These are phyloP conservation scores for Pseudochirops corinnae DNA, from an alignment of 2,797 vertebrate species.

Conservation along the genomic window DNA sequence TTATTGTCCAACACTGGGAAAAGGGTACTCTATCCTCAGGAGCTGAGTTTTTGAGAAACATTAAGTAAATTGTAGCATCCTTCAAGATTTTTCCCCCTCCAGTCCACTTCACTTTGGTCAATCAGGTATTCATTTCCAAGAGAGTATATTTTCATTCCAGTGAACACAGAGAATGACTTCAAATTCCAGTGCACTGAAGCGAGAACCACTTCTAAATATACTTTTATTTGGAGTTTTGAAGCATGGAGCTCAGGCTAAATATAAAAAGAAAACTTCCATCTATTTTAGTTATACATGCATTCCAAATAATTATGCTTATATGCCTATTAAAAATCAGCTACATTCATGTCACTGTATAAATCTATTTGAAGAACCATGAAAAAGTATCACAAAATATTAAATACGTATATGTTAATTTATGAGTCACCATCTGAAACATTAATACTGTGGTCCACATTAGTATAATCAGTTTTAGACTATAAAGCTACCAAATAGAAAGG, in stretches of 20 bases:
- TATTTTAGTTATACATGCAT: not conserved
- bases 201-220: not conserved
- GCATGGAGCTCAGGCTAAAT: not conserved
- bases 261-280: conserved; percentile 4
- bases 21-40: not conserved
- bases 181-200: not conserved
- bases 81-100: not conserved
- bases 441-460: not conserved
- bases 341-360: not conserved
- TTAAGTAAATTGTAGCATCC: not conserved
- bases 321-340: not conserved
- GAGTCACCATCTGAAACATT: not conserved
- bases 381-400: not conserved
- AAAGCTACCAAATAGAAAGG: not conserved
- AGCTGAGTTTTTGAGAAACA: not conserved
- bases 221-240: not conserved
- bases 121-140: not conserved
- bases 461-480: not conserved
- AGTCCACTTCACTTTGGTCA: not conserved
- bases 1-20: rapidly evolving
- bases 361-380: not conserved
- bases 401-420: not conserved
- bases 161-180: not conserved
- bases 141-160: not conserved
- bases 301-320: conserved; percentile 2